phyloP scores from a whole-genome alignment of 2,797 vertebrate species.

The Tamandua tetradactyla region DNA sequence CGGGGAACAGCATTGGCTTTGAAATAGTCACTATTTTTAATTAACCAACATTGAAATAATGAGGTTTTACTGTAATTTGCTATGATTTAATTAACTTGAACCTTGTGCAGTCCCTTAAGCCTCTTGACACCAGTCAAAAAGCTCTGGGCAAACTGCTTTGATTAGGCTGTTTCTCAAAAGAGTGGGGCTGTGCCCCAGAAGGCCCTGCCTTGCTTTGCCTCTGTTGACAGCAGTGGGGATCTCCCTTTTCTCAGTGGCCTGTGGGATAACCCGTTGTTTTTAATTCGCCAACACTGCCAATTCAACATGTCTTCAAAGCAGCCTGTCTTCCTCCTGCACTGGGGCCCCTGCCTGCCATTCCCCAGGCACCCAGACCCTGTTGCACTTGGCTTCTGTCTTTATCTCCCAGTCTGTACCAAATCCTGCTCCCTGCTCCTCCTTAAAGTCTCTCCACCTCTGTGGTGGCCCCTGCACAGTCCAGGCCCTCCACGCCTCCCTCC shows the following conservation, averaged over 20 bases:
- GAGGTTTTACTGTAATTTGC: slow-evolving; percentile 52
- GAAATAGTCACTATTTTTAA: slow-evolving; percentile 72
- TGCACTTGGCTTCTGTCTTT: neutral
- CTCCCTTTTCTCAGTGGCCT: neutral
- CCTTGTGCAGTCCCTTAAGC: slow-evolving; percentile 4
- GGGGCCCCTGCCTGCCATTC: neutral
- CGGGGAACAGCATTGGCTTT: slow-evolving; percentile 22
- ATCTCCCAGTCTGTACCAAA: no score
- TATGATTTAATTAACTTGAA: slow-evolving; percentile 67
- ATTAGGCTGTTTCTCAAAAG: neutral
- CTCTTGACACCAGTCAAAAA: neutral
- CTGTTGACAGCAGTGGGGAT: neutral
- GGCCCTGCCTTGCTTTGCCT: neutral
- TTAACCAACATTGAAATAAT: slow-evolving; percentile 61
- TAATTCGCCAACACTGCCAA: neutral
- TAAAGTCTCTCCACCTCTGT: neutral
- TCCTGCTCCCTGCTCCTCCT: neutral
- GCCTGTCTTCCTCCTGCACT: neutral
- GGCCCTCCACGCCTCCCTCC: neutral
- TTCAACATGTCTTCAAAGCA: neutral
- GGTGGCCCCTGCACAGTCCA: accelerated
- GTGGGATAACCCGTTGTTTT: neutral
- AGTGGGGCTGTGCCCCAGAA: neutral
- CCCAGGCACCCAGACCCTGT: neutral
- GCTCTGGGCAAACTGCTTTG: neutral